Evolutionary conservation across 2,888 invertebrate species (phyloP).

Genomic region (Drosophila neotestacea): DNA sequence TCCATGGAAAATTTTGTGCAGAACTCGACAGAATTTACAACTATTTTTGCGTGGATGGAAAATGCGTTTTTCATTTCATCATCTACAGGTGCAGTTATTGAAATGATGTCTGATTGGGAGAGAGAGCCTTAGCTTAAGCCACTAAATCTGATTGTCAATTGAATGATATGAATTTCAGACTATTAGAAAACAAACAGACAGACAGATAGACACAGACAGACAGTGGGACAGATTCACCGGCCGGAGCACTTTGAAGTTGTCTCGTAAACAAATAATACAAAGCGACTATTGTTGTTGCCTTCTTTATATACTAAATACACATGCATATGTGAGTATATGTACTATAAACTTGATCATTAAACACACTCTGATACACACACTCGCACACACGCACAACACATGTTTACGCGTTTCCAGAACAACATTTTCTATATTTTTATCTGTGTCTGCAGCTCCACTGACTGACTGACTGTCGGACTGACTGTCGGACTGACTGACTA

Average conservation of each 20-base stretch:
- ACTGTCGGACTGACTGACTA: slow-evolving; percentile 20
- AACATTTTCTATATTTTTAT: slow-evolving; percentile 38
- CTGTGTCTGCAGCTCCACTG: slow-evolving; percentile 16
- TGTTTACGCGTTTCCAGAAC: slow-evolving; percentile 41
- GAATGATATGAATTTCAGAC: slow-evolving; percentile 17
- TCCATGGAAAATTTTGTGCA: neutral
- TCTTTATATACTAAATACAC: slow-evolving; percentile 10
- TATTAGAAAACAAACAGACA: neutral
- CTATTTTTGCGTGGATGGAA: neutral
- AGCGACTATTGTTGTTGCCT: slow-evolving; percentile 26
- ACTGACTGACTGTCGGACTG: slow-evolving; percentile 11
- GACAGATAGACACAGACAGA: neutral
- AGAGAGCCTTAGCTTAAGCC: neutral
- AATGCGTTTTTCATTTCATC: slow-evolving; percentile 3
- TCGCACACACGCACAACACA: slow-evolving; percentile 32
- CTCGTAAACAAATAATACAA: slow-evolving; percentile 44
- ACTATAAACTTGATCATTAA: slow-evolving; percentile 49
- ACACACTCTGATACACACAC: slow-evolving; percentile 12
- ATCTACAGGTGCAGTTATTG: slow-evolving; percentile 1
- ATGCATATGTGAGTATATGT: neutral
- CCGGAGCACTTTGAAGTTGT: slow-evolving; percentile 34
- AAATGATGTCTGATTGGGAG: neutral
- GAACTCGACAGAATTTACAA: neutral
- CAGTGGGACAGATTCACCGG: neutral
- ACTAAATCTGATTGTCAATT: slow-evolving; percentile 15